Conservation (phyloP, 2,113 vertebrate species). For the Ictidomys tridecemlineatus region DNA sequence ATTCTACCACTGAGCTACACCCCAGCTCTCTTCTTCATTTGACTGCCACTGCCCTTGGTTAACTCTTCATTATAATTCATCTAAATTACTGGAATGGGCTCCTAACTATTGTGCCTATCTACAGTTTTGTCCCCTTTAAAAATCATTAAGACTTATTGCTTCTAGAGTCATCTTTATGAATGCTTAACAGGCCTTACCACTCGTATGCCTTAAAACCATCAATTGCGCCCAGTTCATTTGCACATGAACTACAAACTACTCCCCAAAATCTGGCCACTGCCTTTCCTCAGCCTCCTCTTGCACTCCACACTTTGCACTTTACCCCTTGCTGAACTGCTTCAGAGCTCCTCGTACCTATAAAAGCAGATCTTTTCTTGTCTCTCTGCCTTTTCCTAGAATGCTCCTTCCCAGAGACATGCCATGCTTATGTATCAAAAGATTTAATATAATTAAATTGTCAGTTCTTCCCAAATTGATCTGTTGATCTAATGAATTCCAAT, state of each 20-base stretch:
- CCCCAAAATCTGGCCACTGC: not conserved
- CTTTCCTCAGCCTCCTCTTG: constrained; percentile 24
- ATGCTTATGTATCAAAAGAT: not conserved
- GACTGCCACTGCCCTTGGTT: not conserved
- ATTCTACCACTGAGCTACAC: not conserved
- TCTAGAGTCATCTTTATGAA: not conserved
- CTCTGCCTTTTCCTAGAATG: not conserved
- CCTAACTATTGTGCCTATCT: not conserved
- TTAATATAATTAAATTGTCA: not conserved
- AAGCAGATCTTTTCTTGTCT: not conserved
- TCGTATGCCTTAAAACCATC: not conserved
- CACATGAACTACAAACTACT: not conserved
- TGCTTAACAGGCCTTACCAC: not conserved
- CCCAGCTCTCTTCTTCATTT: not conserved
- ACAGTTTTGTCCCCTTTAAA: not conserved
- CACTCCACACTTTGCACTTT: not conserved
- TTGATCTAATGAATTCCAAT: not conserved
- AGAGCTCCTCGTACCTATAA: not conserved
- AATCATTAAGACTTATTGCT: not conserved
- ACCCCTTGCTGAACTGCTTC: not conserved
- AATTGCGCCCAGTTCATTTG: not conserved
- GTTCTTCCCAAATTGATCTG: not conserved
- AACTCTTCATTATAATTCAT: not conserved
- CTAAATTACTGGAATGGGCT: not conserved
- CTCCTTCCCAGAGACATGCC: not conserved